phyloP scores from a whole-genome alignment of 2,797 vertebrate genomes.

The Yasuhikotakia modesta region DNA sequence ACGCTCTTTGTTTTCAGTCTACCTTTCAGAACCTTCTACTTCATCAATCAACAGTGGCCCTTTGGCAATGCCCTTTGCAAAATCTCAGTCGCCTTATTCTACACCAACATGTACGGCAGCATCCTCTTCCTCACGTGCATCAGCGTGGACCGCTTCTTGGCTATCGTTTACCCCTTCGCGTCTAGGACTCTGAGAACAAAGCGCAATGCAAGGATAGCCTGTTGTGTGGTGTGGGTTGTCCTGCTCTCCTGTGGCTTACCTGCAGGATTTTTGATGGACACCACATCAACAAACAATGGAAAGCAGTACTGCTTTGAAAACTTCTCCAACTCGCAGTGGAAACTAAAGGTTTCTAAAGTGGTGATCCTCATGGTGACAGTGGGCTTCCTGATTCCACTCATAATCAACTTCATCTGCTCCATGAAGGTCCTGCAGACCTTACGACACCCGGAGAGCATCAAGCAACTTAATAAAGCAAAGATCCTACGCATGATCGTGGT shows the following conservation, averaged over 20 bases:
- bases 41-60: conserved; percentile 82
- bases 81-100: conserved; percentile 90
- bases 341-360: conserved; percentile 85
- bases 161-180: conserved; percentile 91
- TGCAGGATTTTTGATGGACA: conserved; percentile 80
- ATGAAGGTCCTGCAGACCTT: conserved; percentile 86
- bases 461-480: conserved; percentile 87
- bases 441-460: conserved; percentile 79
- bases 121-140: conserved; percentile 97
- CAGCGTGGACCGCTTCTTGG: conserved; percentile 91
- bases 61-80: conserved; percentile 88
- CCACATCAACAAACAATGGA: conserved; percentile 55
- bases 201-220: conserved; percentile 87
- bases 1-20: conserved; percentile 92
- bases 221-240: conserved; percentile 84
- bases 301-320: conserved; percentile 88
- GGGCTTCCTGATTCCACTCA: conserved; percentile 90
- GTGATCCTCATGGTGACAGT: conserved; percentile 93
- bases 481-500: conserved; percentile 93
- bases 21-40: conserved; percentile 94
- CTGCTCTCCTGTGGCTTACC: conserved; percentile 87
- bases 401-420: conserved; percentile 92
- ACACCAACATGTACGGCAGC: conserved; percentile 97
- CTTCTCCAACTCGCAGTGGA: conserved; percentile 87
- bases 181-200: conserved; percentile 87